Base-by-base conservation (phyloP, 1,140 invertebrate genomes). In the Penaeus indicus region DNA sequence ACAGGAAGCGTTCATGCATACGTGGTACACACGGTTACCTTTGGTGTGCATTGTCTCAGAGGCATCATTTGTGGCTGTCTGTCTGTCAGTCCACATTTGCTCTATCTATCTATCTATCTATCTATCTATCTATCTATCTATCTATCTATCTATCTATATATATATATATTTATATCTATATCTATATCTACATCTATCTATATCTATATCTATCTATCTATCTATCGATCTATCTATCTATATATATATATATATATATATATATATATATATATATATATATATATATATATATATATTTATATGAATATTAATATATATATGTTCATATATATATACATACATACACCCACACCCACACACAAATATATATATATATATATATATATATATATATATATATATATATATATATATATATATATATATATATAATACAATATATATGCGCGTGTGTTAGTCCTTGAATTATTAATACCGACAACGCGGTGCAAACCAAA, bases 171-270 rank as follows among this genome's bases (percentile, higher is more conserved):
- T 69, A 32, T 69, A 18, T 69, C 5, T 69, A 32, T 69, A 69
- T 69, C 0, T 69, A 16, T 69, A 18, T 69, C 0, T 69, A 18
- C 19, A 69, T 69, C 5, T 69, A 69, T 69, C 4, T 69, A 69
- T 69, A 32, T 69, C 4, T 69, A 18, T 69, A 18, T 69, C 0
- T 69, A 69, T 69, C 5, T 69, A 32, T 69, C 4, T 69, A 32
- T 69, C 4, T 69, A 21, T 69, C 5, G 5, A 69, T 69, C 4
- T 69, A 69, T 69, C 4, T 69, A 32, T 69, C 4, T 69, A 32
- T 69, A 18, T 69, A 69, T 69, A 69, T 69, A 32, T 69, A 69
- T 69, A 32, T 69, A 32, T 69, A 32, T 69, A 32, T 69, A 72
- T 72, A 22, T 72, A 72, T 72, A 13, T 72, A 16, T 72, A 8